Percentiles rank a stretch among this genome's conserved stretches.
These are phyloP conservation scores for Scophthalmus maximus DNA, from an alignment of 2,113 vertebrate species.

Conservation along the genomic window DNA sequence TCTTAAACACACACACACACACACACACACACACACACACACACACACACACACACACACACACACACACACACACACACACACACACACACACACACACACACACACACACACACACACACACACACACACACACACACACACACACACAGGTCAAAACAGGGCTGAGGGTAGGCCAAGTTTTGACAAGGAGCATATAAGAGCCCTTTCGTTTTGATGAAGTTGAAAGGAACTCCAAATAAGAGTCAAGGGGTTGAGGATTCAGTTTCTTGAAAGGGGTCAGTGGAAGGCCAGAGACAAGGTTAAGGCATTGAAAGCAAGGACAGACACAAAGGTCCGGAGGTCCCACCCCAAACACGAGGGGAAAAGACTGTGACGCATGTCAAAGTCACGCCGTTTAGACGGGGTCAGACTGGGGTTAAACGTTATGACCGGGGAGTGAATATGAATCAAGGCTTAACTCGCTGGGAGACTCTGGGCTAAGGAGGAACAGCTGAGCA, in stretches of 20 bases:
- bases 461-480: not conserved
- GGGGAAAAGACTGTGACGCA: conserved; percentile 25
- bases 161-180: conserved; percentile 34
- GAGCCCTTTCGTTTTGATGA: conserved; percentile 55
- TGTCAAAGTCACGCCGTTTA: conserved; percentile 37
- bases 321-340: conserved; percentile 47
- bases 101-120: not conserved
- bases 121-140: not conserved
- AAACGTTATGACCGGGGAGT: conserved; percentile 32
- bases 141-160: conserved; percentile 34
- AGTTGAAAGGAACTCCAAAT: conserved; percentile 54
- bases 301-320: conserved; percentile 49
- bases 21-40: not conserved
- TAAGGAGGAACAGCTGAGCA: conserved; percentile 4
- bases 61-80: not conserved
- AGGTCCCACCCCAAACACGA: conserved; percentile 38
- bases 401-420: conserved; percentile 49
- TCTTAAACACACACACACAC: not conserved
- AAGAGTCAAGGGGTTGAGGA: conserved; percentile 43
- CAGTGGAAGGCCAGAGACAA: conserved; percentile 51
- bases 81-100: not conserved
- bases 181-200: conserved; percentile 60
- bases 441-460: conserved; percentile 24
- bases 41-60: no score
- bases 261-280: conserved; percentile 60